Conservation (phyloP, 2,888 invertebrate species). For the Ferrisia virgata region DNA sequence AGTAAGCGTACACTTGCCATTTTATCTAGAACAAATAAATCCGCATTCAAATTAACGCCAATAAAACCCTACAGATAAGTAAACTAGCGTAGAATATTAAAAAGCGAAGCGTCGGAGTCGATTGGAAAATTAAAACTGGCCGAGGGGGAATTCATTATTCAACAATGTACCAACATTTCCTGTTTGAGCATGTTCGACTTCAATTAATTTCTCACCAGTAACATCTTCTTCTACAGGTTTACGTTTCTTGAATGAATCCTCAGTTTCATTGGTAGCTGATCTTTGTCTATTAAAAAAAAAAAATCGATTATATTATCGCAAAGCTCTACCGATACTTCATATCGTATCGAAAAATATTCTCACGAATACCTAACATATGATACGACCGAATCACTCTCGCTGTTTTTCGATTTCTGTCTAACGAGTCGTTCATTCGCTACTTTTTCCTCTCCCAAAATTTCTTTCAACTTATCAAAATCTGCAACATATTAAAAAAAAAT, state of each 20-base stretch:
- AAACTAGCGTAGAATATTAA: no score
- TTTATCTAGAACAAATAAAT: constrained; percentile 64
- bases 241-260: constrained; percentile 52
- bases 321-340: not conserved
- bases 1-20: constrained; percentile 82
- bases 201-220: constrained; percentile 73
- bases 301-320: not conserved
- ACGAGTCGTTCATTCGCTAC: constrained; percentile 52
- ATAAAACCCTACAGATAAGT: no score
- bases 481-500: constrained; percentile 48
- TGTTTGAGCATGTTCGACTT: constrained; percentile 84
- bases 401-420: constrained; percentile 9
- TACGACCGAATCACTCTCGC: not conserved
- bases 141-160: not conserved
- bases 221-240: constrained; percentile 47
- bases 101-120: not conserved
- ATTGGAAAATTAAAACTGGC: no score
- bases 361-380: constrained; percentile 12
- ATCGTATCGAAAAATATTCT: not conserved
- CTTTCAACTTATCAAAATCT: constrained; percentile 70
- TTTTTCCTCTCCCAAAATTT: constrained; percentile 67
- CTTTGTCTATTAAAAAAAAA: constrained; percentile 59
- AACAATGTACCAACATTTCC: constrained; percentile 67
- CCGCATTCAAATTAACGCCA: not conserved
- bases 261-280: constrained; percentile 62